Evolutionary conservation across 2,113 vertebrate species (phyloP), one percentile per base, ranked within the genome.

Genomic region (Suncus etruscus): DNA sequence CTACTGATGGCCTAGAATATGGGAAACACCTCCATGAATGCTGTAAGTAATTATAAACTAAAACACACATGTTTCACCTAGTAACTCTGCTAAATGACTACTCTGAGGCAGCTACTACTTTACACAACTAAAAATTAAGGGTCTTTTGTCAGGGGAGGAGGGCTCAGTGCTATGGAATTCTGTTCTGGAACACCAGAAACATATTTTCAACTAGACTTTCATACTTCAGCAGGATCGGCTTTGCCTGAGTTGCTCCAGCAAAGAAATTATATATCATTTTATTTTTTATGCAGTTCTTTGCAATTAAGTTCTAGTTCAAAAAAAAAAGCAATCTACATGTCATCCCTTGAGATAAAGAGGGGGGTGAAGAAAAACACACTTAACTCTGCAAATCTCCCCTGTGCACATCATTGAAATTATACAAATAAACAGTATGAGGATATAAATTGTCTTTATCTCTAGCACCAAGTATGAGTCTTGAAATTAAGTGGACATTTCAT

Each of bases 191-290:
- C 66, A 81, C 14, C 18, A 32, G 61, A 61, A 39, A 80, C 66
- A 76, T 75, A 74, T 74, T 94, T 90, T 88, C 68, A 95, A 45
- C 32, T 54, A 68, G 45, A 82, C 47, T 58, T 54, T 58, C 91
- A 83, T 68, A 92, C 45, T 63, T 80, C 69, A 76, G 87, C 92
- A 91, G 31, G 68, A 83, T 80, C n/a, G 39, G 68, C 54, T 83
- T 74, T 87, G 39, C 87, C 70, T 85, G 81, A 86, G 22, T 69
- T 86, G 90, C 66, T 90, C 77, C 86, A 69, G 45, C 93, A 73
- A 91, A 83, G 70, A 91, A 96, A 93, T 94, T 90, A 94, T 24
- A 66, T 92, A 76, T 76, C 54, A 94, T 83, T 91, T 85, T 31
- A 81, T 90, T 83, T 58, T 81, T 86, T 75, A 77, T 74, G 27